Base-by-base conservation (phyloP, 2,113 vertebrate genomes). In the Datnioides undecimradiatus region DNA sequence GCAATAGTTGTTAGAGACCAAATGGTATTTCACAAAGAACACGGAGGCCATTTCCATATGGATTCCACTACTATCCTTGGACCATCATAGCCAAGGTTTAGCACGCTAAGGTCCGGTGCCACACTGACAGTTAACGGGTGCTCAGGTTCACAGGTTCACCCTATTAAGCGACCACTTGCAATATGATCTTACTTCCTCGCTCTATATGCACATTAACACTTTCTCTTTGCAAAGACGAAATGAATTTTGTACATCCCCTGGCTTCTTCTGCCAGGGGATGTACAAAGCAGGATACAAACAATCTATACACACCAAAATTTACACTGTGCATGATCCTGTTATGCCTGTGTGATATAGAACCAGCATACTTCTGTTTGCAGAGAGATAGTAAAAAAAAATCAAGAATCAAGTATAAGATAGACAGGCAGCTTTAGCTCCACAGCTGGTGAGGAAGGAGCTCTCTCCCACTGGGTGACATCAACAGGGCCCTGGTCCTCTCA, bases 401-500 rank as follows among this genome's bases (percentile, higher is more conserved):
- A 19, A 48, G 34, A 38, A 25, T 11, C 19, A 23, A 23, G 25
- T 59, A n/a, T n/a, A n/a, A 52, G 62, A 43, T 2, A 65, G 48
- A 58, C 19, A 63, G 25, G 43, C 29, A 59, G 49, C 14, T 46
- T 73, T 29, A 69, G 52, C 57, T 73, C 73, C 66, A 76, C 74
- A 86, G 51, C 63, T 84, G 73, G 27, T 8, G 60, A 46, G 58
- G 43, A 57, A 76, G 21, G 38, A 49, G 12, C 29, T 62, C 36
- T 68, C 62, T 77, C 68, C 3, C 52, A n/a, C 34, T n/a, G 27
- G 52, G 25, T 70, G 71, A 82, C 9, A 46, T 52, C 67, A 73
- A 13, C 6, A 19, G 34, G 31, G 33, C 21, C 49, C 27, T 3
- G 2, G 57, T 66, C 54, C 19, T 51, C 55, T 76, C 52, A 8